Base-by-base conservation (phyloP, 2,113 vertebrate species). In the Sturnus vulgaris region DNA sequence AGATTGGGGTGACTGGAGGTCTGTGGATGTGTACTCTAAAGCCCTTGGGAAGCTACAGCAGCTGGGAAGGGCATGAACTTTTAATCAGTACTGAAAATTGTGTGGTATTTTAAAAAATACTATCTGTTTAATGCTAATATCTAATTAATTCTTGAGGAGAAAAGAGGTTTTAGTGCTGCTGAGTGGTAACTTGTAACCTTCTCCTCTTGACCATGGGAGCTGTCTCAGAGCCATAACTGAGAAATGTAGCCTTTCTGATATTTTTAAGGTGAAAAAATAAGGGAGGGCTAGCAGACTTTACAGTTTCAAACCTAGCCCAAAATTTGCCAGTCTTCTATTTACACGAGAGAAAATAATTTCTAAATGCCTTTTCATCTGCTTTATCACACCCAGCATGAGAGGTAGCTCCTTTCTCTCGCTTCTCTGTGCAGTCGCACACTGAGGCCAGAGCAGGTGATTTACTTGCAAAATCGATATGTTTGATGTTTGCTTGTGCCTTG, bases 401-500 rank as follows among this genome's bases (percentile, higher is more conserved):
- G 73, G 86, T 25, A 82, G 89, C 83, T 89, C 53, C 91, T 55
- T 87, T 53, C 86, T 95, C 77, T 86, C 0, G 10, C 86, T 77
- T 93, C 75, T 53, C 83, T 81, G 81, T 91, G 83, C 95, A 65
- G 91, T 44, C 3, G 0, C 84, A 64, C 35, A 10, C 86, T 53
- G 89, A 91, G 89, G 81, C 91, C 95, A 76, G 91, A 2, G 49
- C 77, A 79, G 86, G 93, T 93, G 95, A 95, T 95, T 92, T 95
- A 92, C 95, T 95, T 94, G 92, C 76, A 66, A 81, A 92, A 97
- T 97, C 91, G 1, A 94, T 97, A 90, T 82, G 95, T 97, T 97
- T 95, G 95, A 96, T 97, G 94, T 93, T 96, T 96, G 91, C 96
- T 88, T 86, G 64, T 93, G 94, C 94, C 91, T 94, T 40, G 80